Base-by-base conservation (phyloP, 2,113 vertebrate genomes). In the Varanus salvator region DNA sequence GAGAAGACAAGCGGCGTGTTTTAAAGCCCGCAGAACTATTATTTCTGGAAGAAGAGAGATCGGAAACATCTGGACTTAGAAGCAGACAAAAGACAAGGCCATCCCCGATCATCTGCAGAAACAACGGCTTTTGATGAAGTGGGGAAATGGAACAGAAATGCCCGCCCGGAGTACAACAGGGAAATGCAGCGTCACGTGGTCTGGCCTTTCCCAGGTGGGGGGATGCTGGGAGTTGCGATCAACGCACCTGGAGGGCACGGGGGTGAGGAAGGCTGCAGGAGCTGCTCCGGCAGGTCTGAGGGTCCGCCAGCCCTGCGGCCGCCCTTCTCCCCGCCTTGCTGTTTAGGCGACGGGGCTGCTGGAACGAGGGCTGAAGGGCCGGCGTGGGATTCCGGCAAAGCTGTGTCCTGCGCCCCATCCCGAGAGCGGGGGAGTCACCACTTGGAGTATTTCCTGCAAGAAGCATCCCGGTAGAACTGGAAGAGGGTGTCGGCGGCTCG, bases 381-480 rank as follows among this genome's bases (percentile, higher is more conserved):
- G 38, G 38, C 38, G 38, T 44, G 38, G 38, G 38, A 44, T 44
- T 44, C 38, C 38, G 38, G 38, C 38, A 44, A 44, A 44, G 38
- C 38, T 44, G 38, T 44, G 19, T 7, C 12, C 8, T 48, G n/a
- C 3, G 29, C 31, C 69, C 83, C 15, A 6, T n/a, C 25, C 74
- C 25, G 1, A 31, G 3, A 23, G 0, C 17, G 82, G 31, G 4
- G 9, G 78, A 6, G 69, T 95, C 96, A 97, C 89, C 87, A 97
- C 95, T 99, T 99, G 90, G 98, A 99, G 91, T 98, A 99, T 48
- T 97, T 96, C 27, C 98, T 97, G 76, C 92, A 95, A 64, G 98
- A 95, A 0, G 98, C 98, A 90, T 98, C 97, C 29, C 98, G 97
- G 96, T 98, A 99, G 97, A 99, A 99, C 90, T 96, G 96, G 94